These are phyloP conservation scores for Bubalus kerabau DNA, from an alignment of 2,113 vertebrate species.

Conservation along the genomic window DNA sequence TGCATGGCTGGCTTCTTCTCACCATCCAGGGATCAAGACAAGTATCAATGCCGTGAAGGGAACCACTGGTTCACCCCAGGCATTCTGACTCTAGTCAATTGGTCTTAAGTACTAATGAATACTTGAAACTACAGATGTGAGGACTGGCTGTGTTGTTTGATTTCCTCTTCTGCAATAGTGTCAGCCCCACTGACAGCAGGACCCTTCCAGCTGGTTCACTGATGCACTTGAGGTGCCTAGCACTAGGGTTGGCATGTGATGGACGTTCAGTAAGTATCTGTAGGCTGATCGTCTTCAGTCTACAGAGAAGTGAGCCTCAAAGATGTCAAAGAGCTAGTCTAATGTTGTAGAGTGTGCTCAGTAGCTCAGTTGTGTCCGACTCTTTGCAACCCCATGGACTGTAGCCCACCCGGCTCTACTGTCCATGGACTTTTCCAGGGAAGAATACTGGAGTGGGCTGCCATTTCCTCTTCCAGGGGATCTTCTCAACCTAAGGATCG, in stretches of 20 bases:
- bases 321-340: not conserved
- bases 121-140: not conserved
- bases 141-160: not conserved
- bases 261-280: not conserved
- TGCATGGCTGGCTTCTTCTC: not conserved
- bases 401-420: not conserved
- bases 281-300: not conserved
- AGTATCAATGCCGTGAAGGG: not conserved
- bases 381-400: not conserved
- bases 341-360: not conserved
- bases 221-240: not conserved
- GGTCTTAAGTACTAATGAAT: not conserved
- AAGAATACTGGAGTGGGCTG: not conserved
- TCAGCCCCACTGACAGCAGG: not conserved
- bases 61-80: not conserved
- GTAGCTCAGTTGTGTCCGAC: not conserved
- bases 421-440: not conserved
- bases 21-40: not conserved
- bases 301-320: not conserved
- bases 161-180: rapidly evolving
- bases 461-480: not conserved
- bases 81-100: rapidly evolving
- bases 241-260: rapidly evolving
- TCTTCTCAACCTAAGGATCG: not conserved
- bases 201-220: not conserved